Base-by-base conservation (phyloP, 2,888 invertebrate genomes). In the Pseudeuparius sepicola region DNA sequence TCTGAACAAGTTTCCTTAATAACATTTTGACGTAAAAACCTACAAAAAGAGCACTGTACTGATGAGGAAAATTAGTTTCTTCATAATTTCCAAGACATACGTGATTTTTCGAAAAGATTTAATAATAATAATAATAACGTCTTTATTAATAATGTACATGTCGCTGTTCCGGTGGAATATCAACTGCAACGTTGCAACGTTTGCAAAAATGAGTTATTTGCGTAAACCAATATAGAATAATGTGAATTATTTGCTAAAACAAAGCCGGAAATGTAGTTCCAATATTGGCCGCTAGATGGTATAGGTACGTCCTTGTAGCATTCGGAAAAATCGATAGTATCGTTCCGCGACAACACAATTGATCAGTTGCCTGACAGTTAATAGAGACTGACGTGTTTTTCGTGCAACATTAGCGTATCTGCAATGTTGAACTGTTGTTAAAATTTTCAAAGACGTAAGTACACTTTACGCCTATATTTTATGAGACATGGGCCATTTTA, bases 321-420 rank as follows among this genome's bases (percentile, higher is more conserved):
- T 30, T 7, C 7, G 11, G 30, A 5, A 17, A 14, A 11, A 31
- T 20, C 31, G 31, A n/a, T 31, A 31, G 23, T 31, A 11, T 31
- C 31, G 5, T 11, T 5, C 12, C 12, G 20, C 23, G 23, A 18
- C 16, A 20, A 31, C 31, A 20, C 31, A n/a, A 31, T 31, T 31
- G 31, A 14, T 31, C 20, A 31, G 31, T 31, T 31, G 23, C 31
- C 23, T 31, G 13, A 23, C 23, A 4, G 31, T 31, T 4, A 31
- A 20, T 6, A 10, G 31, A 23, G 11, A 17, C 9, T 18, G 12
- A 31, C 18, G 31, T 31, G 23, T 20, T 31, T 31, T 6, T 3
- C 18, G 31, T 4, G 20, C 18, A 30, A 31, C 11, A 31, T 10
- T 17, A 13, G 9, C 30, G 15, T 30, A 30, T 17, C 16, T 30